A percentile compares a stretch with the other conserved stretches of the same genome.
These are phyloP conservation scores for Palythoa grandis DNA, from an alignment of 92 coral and sea anemone genomes.

Conservation along the genomic window DNA sequence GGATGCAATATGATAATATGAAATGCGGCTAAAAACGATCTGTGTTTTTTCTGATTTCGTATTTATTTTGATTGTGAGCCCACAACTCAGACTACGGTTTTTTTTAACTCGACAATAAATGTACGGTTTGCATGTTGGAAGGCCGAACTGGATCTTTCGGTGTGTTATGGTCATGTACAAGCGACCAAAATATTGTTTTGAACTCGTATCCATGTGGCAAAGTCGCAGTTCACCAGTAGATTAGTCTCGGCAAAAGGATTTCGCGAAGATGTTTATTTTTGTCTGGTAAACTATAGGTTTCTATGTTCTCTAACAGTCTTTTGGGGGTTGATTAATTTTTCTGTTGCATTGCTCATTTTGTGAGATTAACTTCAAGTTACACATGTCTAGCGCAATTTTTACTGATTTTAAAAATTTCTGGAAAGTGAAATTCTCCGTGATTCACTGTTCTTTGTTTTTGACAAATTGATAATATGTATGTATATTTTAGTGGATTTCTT, in stretches of 20 bases:
- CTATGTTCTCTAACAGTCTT: background rate
- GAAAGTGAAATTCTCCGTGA: slow-evolving; percentile 7
- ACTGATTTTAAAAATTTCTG: slow-evolving; percentile 14
- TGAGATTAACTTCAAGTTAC: background rate
- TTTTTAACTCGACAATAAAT: background rate
- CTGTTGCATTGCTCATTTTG: slow-evolving; percentile 39
- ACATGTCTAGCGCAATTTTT: background rate
- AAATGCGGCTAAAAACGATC: slow-evolving; percentile 38
- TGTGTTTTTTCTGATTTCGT: slow-evolving; percentile 48
- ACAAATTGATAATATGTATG: slow-evolving; percentile 19
- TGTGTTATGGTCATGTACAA: slow-evolving; percentile 21
- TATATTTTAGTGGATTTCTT: background rate
- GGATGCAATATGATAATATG: slow-evolving; percentile 57
- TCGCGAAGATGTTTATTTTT: slow-evolving; percentile 11
- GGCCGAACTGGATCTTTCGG: slow-evolving; percentile 10
- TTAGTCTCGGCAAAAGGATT: slow-evolving; percentile 7
- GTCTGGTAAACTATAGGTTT: background rate
- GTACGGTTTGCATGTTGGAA: background rate
- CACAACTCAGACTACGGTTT: background rate
- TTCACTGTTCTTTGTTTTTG: slow-evolving; percentile 31
- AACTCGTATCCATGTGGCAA: slow-evolving; percentile 42
- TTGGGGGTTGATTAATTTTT: background rate
- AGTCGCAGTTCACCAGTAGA: slow-evolving; percentile 19
- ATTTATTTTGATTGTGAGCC: slow-evolving; percentile 1
- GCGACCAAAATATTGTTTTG: slow-evolving; percentile 40